Conservation (phyloP, 2,888 invertebrate genomes). For the Allophyes oxyacanthae region DNA sequence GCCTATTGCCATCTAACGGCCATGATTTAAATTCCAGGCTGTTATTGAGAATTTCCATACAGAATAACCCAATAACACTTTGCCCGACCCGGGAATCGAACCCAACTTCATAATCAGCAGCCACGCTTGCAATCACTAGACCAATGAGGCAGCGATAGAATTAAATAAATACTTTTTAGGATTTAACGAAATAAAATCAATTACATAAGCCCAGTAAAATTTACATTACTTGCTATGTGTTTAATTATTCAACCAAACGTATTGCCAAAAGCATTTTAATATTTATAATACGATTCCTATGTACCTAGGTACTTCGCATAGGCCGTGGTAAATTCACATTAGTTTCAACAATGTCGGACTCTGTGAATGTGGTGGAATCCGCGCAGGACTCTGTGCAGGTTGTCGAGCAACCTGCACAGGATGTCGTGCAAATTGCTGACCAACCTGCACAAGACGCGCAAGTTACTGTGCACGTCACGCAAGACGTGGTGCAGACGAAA, state of each 20-base stretch:
- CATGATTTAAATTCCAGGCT: no score
- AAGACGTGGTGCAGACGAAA: slow-evolving; percentile 42
- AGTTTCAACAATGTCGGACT: slow-evolving; percentile 71
- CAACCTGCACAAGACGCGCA: slow-evolving; percentile 48
- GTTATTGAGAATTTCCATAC: no score
- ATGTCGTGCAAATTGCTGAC: slow-evolving; percentile 37
- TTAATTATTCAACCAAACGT: not conserved
- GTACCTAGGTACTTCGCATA: slow-evolving; percentile 45
- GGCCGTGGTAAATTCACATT: slow-evolving; percentile 54
- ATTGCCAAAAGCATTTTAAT: slow-evolving; percentile 46
- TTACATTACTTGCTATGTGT: not conserved
- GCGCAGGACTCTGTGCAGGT: slow-evolving; percentile 18
- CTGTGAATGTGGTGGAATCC: slow-evolving; percentile 73
- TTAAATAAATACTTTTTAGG: slow-evolving; percentile 2
- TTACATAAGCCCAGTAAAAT: not conserved
- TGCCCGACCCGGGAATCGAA: no score
- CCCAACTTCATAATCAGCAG: no score
- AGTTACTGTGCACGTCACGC: slow-evolving; percentile 15
- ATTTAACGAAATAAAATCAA: not conserved
- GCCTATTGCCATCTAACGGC: no score
- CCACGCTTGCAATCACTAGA: no score
- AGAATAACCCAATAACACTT: no score
- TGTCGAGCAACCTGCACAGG: slow-evolving; percentile 25
- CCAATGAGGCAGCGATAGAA: no score
- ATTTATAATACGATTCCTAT: no score